A percentile compares a stretch with the other conserved stretches of the same genome.
These are phyloP conservation scores for Dryoscopus gambensis DNA, from an alignment of 2,113 vertebrate genomes.

Conservation along the genomic window DNA sequence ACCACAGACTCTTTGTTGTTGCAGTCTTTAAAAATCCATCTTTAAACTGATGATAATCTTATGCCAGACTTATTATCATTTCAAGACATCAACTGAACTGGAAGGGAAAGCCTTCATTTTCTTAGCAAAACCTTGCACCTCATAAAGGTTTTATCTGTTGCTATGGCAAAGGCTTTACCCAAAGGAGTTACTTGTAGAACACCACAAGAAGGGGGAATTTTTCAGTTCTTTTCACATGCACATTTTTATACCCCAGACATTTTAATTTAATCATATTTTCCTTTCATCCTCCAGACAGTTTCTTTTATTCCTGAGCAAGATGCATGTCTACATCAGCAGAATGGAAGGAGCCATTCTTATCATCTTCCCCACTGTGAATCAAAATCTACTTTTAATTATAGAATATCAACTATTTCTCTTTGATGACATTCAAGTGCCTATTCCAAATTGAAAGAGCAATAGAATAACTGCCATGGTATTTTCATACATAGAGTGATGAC, in stretches of 20 bases:
- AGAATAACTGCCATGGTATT: slow-evolving; percentile 49
- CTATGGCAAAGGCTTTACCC: slow-evolving; percentile 19
- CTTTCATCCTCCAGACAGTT: slow-evolving; percentile 9
- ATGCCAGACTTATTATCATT: slow-evolving; percentile 53
- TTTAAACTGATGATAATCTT: slow-evolving; percentile 6
- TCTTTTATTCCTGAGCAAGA: slow-evolving; percentile 11
- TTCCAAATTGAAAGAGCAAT: slow-evolving; percentile 49
- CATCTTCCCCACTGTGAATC: background rate
- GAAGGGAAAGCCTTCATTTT: slow-evolving; percentile 57
- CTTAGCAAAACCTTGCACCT: slow-evolving; percentile 61
- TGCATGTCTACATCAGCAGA: background rate
- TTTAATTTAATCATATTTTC: slow-evolving; percentile 25
- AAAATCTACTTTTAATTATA: slow-evolving; percentile 58
- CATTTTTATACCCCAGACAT: slow-evolving; percentile 15
- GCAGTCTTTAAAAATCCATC: slow-evolving; percentile 1
- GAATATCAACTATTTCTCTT: background rate
- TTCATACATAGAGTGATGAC: slow-evolving; percentile 23
- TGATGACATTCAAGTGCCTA: slow-evolving; percentile 37
- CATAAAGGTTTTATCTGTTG: slow-evolving; percentile 66
- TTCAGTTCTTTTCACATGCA: slow-evolving; percentile 20
- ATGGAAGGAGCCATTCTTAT: background rate
- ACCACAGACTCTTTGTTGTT: background rate
- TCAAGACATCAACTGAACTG: slow-evolving; percentile 35
- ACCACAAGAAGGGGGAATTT: background rate
- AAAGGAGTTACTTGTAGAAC: background rate